Percentiles rank a stretch among this genome's conserved stretches.
Evolutionary conservation across 2,888 invertebrate species (phyloP).

Genomic region (Habroteleia sp.): DNA sequence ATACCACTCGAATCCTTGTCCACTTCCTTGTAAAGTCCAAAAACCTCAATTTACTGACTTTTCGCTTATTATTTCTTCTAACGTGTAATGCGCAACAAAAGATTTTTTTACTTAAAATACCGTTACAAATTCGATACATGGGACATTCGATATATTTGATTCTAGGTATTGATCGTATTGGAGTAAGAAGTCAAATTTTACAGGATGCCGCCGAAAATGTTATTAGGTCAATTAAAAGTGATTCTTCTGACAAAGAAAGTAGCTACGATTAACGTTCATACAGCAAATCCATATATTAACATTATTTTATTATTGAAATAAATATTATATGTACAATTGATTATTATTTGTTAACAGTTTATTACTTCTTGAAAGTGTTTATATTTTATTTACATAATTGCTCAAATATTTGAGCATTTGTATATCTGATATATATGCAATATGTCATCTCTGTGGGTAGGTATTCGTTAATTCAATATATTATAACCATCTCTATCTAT

Average conservation of each 20-base stretch:
- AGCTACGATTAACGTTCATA: conserved; percentile 4
- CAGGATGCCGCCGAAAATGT: conserved; percentile 32
- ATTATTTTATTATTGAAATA: conserved; percentile 42
- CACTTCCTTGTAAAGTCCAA: too few relatives aligned
- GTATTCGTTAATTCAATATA: too few relatives aligned
- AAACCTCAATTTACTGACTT: too few relatives aligned
- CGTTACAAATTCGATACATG: conserved; percentile 26
- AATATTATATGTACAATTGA: conserved; percentile 8
- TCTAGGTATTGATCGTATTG: conserved; percentile 59
- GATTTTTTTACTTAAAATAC: not conserved
- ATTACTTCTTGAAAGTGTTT: too few relatives aligned
- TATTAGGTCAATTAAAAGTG: conserved; percentile 39
- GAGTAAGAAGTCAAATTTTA: conserved; percentile 47
- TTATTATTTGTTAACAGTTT: conserved; percentile 2
- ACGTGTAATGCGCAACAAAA: too few relatives aligned
- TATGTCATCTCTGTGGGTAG: too few relatives aligned
- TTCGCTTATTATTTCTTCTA: too few relatives aligned
- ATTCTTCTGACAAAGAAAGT: conserved; percentile 16
- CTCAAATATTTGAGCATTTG: too few relatives aligned
- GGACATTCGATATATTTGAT: conserved; percentile 58
- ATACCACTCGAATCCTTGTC: conserved; percentile 20
- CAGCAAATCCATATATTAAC: conserved; percentile 9
- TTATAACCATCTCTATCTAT: too few relatives aligned
- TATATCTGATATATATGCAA: too few relatives aligned
- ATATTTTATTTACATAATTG: not conserved